Percentiles rank a stretch among this genome's conserved stretches.
phyloP scores from a whole-genome alignment of 2,888 invertebrate species.

The Phorcus lineatus region DNA sequence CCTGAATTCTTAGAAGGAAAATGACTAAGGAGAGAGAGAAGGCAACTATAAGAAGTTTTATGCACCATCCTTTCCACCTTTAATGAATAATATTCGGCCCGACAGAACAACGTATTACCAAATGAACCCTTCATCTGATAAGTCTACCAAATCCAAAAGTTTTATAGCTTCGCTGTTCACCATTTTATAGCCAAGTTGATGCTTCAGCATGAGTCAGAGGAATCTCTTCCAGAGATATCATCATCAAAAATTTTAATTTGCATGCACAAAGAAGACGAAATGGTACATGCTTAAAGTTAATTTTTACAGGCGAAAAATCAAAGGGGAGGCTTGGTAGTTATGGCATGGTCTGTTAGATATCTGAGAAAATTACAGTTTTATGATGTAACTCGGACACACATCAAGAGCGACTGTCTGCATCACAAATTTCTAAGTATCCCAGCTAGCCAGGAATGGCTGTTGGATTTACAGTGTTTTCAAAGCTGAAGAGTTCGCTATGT shows the following conservation, averaged over 20 bases:
- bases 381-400: neutral
- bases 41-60: neutral
- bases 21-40: too few species aligned
- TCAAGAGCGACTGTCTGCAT: neutral
- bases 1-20: too few species aligned
- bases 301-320: neutral
- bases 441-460: neutral
- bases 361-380: neutral
- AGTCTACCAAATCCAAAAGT: neutral
- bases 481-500: neutral
- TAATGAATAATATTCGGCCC: neutral
- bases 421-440: neutral
- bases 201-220: neutral
- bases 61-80: neutral
- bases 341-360: neutral
- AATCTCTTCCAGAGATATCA: neutral
- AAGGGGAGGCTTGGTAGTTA: neutral
- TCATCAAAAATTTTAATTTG: neutral
- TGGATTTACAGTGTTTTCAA: neutral
- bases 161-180: neutral
- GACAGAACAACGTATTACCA: neutral
- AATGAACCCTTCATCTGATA: neutral
- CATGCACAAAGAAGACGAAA: neutral
- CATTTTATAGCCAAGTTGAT: neutral
- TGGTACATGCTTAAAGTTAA: conserved; percentile 3